A percentile compares a stretch with the other conserved stretches of the same genome.
These are phyloP conservation scores for Leptinotarsa lineolata DNA, from an alignment of 1,140 invertebrate genomes.

Conservation along the genomic window DNA sequence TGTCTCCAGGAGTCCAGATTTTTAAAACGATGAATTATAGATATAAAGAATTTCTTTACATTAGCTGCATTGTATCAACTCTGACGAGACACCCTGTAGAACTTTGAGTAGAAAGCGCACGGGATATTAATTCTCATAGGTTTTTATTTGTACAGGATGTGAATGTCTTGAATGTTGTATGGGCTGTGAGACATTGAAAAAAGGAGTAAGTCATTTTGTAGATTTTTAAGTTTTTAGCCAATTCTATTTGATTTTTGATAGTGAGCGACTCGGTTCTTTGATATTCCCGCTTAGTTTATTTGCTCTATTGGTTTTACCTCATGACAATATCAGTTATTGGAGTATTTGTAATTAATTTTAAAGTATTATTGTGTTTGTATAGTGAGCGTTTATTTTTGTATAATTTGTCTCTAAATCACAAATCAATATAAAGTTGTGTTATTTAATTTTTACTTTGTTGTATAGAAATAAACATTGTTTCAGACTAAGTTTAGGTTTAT, in stretches of 20 bases:
- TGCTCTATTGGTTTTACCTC: constrained; percentile 19
- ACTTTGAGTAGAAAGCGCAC: constrained; percentile 5
- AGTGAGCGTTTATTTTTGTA: constrained; percentile 24
- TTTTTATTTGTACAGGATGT: constrained; percentile 8
- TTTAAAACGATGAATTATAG: no score
- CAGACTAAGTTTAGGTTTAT: not conserved
- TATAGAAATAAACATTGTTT: constrained; percentile 14
- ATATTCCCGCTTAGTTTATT: constrained; percentile 3
- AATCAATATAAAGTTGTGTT: constrained; percentile 12
- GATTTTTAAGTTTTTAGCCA: constrained; percentile 19
- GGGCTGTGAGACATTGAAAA: constrained; percentile 22
- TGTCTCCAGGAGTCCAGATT: no score
- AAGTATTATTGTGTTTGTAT: constrained; percentile 10
- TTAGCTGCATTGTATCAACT: not conserved
- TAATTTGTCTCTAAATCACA: constrained; percentile 13
- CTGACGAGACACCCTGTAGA: not conserved
- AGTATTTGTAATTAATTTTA: constrained; percentile 7
- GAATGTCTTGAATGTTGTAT: constrained; percentile 21
- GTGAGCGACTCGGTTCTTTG: not conserved
- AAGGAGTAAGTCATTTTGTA: constrained; percentile 16
- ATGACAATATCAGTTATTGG: constrained; percentile 20
- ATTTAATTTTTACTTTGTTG: constrained; percentile 24
- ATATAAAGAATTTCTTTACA: no score
- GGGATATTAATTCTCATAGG: not conserved
- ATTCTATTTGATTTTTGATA: not conserved